Conservation (phyloP, 2,113 vertebrate genomes). For the Forbesichthys agassizii region DNA sequence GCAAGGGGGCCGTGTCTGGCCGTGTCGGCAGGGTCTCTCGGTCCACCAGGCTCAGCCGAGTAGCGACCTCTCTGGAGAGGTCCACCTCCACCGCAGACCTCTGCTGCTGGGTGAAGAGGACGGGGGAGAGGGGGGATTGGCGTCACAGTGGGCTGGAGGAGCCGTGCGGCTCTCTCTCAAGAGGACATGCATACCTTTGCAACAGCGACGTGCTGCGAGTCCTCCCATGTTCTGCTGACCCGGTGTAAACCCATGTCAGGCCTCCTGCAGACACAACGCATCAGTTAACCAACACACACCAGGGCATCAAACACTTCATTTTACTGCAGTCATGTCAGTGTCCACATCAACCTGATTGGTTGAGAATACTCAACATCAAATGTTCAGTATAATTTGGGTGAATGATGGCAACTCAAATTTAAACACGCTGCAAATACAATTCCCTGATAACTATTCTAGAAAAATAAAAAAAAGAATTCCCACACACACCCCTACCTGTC, state of each 20-base stretch:
- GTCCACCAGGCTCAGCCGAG: conserved; percentile 80
- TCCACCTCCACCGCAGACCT: conserved; percentile 75
- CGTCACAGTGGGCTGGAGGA: too few species aligned
- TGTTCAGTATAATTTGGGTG: too few species aligned
- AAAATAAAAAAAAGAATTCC: too few species aligned
- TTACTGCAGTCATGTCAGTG: too few species aligned
- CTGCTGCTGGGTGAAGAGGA: conserved; percentile 55
- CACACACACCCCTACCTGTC: conserved; percentile 58
- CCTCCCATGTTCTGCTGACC: conserved; percentile 42
- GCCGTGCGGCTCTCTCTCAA: background rate
- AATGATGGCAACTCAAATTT: too few species aligned
- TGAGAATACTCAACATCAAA: too few species aligned
- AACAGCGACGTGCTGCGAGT: conserved; percentile 27
- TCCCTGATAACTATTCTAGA: too few species aligned
- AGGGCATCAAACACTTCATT: too few species aligned
- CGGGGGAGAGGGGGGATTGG: conserved; percentile 8
- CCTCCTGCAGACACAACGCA: conserved; percentile 33
- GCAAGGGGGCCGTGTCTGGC: conserved; percentile 47
- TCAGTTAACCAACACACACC: background rate
- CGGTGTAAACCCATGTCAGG: conserved; percentile 44
- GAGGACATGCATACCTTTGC: conserved; percentile 48
- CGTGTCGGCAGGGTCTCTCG: conserved; percentile 57
- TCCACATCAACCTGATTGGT: too few species aligned
- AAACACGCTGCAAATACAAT: too few species aligned
- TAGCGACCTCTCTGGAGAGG: conserved; percentile 84